These are phyloP conservation scores for Trachops cirrhosus DNA, from an alignment of 2,797 vertebrate genomes.

Conservation along the genomic window DNA sequence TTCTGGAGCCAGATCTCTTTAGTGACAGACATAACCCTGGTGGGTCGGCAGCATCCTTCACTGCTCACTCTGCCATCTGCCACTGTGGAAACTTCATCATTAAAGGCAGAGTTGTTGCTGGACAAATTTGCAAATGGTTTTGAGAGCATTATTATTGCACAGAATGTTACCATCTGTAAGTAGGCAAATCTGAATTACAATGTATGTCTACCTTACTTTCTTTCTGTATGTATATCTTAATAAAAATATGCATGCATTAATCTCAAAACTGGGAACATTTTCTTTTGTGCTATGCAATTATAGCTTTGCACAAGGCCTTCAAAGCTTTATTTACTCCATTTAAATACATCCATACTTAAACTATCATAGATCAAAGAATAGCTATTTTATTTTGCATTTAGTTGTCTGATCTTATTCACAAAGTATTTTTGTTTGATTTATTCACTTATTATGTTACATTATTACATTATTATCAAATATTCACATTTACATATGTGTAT, in stretches of 20 bases:
- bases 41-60: conserved; percentile 64
- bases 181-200: conserved; percentile 62
- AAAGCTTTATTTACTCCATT: conserved; percentile 31
- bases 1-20: conserved; percentile 60
- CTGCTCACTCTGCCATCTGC: conserved; percentile 74
- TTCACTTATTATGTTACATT: not conserved
- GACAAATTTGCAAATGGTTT: conserved; percentile 76
- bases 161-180: conserved; percentile 74
- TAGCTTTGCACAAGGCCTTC: not conserved
- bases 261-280: conserved; percentile 13
- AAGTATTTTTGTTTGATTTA: conserved; percentile 24
- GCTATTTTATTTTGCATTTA: conserved; percentile 2
- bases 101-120: conserved; percentile 68
- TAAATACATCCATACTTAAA: conserved; percentile 33
- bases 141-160: conserved; percentile 72
- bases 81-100: conserved; percentile 64
- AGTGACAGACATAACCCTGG: conserved; percentile 70
- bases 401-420: not conserved
- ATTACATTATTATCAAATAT: not conserved
- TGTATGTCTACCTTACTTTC: conserved; percentile 62
- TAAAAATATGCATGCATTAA: conserved; percentile 14
- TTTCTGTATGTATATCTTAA: conserved; percentile 58
- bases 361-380: not conserved
- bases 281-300: not conserved
- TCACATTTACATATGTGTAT: not conserved